Conservation (phyloP, 2,113 vertebrate genomes). For the Actenoides lindsayi region DNA sequence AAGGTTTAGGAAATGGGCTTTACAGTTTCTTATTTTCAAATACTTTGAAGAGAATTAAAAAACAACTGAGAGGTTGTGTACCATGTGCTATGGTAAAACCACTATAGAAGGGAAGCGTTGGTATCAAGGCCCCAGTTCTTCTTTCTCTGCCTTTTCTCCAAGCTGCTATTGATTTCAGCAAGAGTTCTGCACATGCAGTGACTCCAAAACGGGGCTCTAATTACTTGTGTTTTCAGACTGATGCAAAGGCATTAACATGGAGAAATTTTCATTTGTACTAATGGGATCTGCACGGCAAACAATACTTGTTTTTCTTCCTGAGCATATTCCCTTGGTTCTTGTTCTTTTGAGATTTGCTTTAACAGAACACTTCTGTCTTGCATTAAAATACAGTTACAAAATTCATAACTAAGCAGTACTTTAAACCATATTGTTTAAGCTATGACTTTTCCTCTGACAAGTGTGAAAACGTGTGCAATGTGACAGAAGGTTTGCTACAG, state of each 20-base stretch:
- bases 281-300: neutral
- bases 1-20: neutral
- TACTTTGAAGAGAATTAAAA: neutral
- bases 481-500: conserved; percentile 43
- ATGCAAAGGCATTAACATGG: neutral
- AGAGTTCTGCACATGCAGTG: neutral
- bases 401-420: conserved; percentile 45
- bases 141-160: neutral
- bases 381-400: conserved; percentile 23
- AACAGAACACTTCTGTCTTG: neutral
- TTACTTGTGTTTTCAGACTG: conserved; percentile 13
- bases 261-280: conserved; percentile 9
- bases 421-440: conserved; percentile 59
- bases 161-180: neutral
- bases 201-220: neutral
- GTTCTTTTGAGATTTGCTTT: neutral
- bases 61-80: neutral
- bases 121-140: neutral
- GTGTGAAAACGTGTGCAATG: neutral
- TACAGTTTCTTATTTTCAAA: neutral
- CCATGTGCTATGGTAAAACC: neutral
- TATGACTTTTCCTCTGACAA: conserved; percentile 51
- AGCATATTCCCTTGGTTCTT: neutral
- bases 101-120: neutral
- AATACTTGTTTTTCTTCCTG: neutral